Base-by-base conservation (phyloP, 2,888 invertebrate species). In the Rhamphomyia laevipes region DNA sequence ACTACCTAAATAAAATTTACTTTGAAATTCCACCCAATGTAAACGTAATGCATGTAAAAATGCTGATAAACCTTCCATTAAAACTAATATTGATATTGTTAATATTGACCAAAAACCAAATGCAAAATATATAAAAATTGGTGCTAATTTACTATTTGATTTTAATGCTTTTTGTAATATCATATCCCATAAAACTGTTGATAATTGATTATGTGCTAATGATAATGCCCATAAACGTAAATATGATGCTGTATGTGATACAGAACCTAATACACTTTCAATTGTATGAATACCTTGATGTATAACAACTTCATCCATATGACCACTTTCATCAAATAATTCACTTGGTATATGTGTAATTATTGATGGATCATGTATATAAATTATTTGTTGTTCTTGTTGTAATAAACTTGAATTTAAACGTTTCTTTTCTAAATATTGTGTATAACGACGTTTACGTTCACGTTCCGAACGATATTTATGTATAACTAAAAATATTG, bases 11-110 rank as follows among this genome's bases (percentile, higher is more conserved):
- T 90, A 93, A 72, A 92, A 92, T 71, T 93, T 93, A 67, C 90
- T 93, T 76, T 96, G 94, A 75, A 99, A 97, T 71, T 93, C 92
- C 59, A 92, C 91, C 89, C 96, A 96, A 73, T 96, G 96, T 60
- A 96, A 77, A 76, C 99, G 91, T 57, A 99, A 80, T 0, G 97
- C 96, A 67, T 99, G 99, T 57, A 99, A 76, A 77, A 99, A 99
- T 30, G 99, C 97, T n/a, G 96, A 97, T 11, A 99, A 77, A 0
- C 99, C 99, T 74, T 99, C 99, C 99, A 99, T 99, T 63, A 96
- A 78, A 54, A 99, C 88, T 50, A 99, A 79, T 66, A 99, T 95
- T 61, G 89, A 86, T 45, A 99, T 75, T 0, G 97, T 97, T 55
- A 97, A 79, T 21, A 81, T 74, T 46, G 89, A 84, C 93, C 97